phyloP scores from a whole-genome alignment of 2,797 vertebrate genomes.

The Pyrocephalus nanus region DNA sequence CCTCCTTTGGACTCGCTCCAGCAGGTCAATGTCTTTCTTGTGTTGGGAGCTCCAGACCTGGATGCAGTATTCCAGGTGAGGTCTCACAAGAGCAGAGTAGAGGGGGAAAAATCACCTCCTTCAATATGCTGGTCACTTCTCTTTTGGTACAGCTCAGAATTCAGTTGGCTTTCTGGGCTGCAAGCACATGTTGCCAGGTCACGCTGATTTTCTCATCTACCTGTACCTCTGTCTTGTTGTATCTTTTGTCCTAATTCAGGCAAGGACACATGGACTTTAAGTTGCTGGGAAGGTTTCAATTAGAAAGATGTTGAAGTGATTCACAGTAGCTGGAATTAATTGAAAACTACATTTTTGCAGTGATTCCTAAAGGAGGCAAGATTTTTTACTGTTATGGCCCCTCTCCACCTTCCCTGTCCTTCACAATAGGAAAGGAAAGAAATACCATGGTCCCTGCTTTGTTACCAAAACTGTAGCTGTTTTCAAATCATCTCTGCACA shows the following conservation, averaged over 20 bases:
- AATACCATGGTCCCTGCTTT: not conserved
- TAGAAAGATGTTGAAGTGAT: not conserved
- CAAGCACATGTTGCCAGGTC: not conserved
- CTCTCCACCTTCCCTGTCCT: not conserved
- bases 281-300: not conserved
- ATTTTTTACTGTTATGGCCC: not conserved
- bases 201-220: not conserved
- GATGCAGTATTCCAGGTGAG: not conserved
- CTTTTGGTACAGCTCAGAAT: not conserved
- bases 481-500: not conserved
- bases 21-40: not conserved
- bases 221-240: not conserved
- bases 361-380: not conserved
- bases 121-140: not conserved
- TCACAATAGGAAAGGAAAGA: not conserved
- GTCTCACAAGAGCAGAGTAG: not conserved
- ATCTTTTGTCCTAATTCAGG: not conserved
- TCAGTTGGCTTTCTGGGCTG: not conserved
- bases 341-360: not conserved
- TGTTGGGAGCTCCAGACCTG: not conserved
- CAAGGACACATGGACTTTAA: not conserved
- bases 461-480: not conserved
- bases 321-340: not conserved
- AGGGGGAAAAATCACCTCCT: not conserved
- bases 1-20: not conserved